Evolutionary conservation across 2,888 invertebrate genomes (phyloP).

Genomic region (Melieria omissa): DNA sequence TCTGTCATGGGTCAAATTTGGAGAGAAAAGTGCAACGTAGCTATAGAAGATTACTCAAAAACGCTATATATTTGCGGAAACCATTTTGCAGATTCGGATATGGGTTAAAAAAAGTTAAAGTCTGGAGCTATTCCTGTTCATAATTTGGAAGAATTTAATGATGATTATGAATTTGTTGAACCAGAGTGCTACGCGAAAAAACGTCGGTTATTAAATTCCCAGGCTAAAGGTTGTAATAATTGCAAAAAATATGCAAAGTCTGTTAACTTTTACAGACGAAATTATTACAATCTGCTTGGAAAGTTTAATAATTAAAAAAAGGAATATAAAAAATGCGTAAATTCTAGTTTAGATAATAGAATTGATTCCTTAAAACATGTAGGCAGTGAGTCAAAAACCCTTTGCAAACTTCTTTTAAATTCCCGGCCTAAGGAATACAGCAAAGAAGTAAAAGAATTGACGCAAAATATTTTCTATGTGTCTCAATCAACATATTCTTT

Average conservation of each 20-base stretch:
- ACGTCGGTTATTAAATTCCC: background rate
- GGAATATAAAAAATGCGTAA: too few relatives aligned
- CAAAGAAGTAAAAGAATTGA: too few relatives aligned
- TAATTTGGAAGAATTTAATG: constrained; percentile 2
- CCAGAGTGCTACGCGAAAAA: background rate
- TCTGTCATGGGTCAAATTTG: background rate
- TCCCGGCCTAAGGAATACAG: too few relatives aligned
- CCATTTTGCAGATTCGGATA: constrained; percentile 14
- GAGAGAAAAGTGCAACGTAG: constrained; percentile 2
- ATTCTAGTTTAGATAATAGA: background rate
- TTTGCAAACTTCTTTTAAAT: constrained; percentile 21
- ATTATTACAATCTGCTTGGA: background rate
- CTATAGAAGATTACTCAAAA: background rate
- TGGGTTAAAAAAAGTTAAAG: constrained; percentile 15
- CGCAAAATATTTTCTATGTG: too few relatives aligned
- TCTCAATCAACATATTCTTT: constrained; percentile 25
- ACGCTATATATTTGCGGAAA: background rate
- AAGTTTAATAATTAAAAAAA: too few relatives aligned
- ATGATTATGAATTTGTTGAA: constrained; percentile 9
- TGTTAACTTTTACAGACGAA: constrained; percentile 12
- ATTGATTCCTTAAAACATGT: background rate
- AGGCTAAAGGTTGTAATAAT: background rate
- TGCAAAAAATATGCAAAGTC: constrained; percentile 17
- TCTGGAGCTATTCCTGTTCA: constrained; percentile 13
- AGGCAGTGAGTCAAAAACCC: constrained; percentile 22